Base-by-base conservation (phyloP, 2,888 invertebrate genomes). In the Spicauda simplicius region DNA sequence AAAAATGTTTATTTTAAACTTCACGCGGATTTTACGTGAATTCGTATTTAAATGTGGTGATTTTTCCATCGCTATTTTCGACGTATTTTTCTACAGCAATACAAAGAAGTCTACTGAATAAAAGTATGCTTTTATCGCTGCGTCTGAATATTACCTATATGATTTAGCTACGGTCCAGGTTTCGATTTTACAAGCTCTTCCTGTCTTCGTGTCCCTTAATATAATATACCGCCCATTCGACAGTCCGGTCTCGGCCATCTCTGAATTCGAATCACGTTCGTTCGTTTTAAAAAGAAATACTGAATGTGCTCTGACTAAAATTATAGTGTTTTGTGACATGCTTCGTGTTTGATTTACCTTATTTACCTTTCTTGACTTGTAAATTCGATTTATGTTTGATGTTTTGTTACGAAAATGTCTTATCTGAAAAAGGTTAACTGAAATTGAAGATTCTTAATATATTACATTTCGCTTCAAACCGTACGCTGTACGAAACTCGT, bases 281-380 rank as follows among this genome's bases (percentile, higher is more conserved):
- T 78, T 80, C 80, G 81, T 80, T 84, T 88, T 86, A 86, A 85
- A 86, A 87, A 85, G 81, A 81, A 77, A 76, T 77, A 75, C 77
- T 72, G 86, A 85, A 88, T 90, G 89, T 87, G 90, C 85, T 69
- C 80, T 71, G 90, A 89, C 88, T 91, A 77, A 91, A 91, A 91
- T 91, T 88, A 89, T 86, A 86, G 88, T 90, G 86, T 89, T 91
- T 90, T 86, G 74, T 74, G 79, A 79, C 80, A 79, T 82, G 77
- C 79, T 76, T 79, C 80, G 77, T 91, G 5, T 25, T 88, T 89
- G 91, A 90, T 91, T 91, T 83, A 79, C 77, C 85, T 81, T 37
- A 88, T 90, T 91, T 83, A 80, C 78, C 45, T 58, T 68, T 19
- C 33, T n/a, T 61, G 55, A 20, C 55, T 59, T 59, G 41, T 16